Conservation (phyloP, 2,797 vertebrate genomes). For the Lophotriccus pileatus region DNA sequence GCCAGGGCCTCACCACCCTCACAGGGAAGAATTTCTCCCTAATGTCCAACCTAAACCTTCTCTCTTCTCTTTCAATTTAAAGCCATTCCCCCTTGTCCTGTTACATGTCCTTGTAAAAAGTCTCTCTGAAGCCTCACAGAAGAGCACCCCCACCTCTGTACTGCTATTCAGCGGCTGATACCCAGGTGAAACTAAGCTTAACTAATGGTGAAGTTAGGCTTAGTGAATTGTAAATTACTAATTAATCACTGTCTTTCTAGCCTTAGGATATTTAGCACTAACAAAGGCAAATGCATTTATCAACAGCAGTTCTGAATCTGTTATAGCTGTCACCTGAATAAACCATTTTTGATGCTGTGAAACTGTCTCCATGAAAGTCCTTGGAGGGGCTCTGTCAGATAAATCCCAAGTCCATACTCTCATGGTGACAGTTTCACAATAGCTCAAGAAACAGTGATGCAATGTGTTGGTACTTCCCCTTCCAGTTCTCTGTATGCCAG, state of each 20-base stretch:
- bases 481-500: background rate
- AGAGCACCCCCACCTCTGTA: background rate
- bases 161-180: background rate
- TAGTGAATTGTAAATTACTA: background rate
- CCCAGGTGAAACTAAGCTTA: background rate
- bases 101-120: background rate
- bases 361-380: background rate
- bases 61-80: background rate
- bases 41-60: background rate
- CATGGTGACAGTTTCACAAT: background rate
- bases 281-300: background rate
- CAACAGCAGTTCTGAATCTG: background rate
- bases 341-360: background rate
- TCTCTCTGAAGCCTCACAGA: background rate
- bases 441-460: background rate
- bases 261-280: background rate
- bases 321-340: background rate
- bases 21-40: background rate
- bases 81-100: background rate
- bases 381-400: background rate
- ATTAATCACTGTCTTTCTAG: background rate
- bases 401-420: background rate
- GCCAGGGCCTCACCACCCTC: accelerated
- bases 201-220: background rate
- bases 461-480: accelerated